Evolutionary conservation across 1,140 invertebrate genomes (phyloP), one percentile per base, ranked within the genome.

Genomic region (Heliconius nattereri): DNA sequence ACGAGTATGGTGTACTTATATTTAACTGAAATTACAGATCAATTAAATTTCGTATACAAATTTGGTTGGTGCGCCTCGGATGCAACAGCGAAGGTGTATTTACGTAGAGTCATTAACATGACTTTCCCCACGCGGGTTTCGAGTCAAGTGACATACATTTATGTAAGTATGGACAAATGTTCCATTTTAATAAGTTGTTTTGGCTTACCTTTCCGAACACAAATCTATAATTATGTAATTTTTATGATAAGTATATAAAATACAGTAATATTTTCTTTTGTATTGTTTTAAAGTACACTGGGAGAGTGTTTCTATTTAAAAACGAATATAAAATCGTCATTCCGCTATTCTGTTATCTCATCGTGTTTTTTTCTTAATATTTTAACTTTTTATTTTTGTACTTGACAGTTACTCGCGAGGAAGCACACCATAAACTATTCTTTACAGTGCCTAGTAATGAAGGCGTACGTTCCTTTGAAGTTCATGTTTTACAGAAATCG

Each of bases 381-480:
- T 13, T 45, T 45, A 45, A 11, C 13, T 16, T 45, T 45, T 11
- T 1, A 3, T 57, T 57, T 23, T 57, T 9, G 7, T 13, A 7
- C 13, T 23, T 90, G 88, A 66, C 85, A 91, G 90, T 35, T 91
- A 1, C 6, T 91, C 11, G 85, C 85, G 37, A 76, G 78, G 7
- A 83, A 85, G 40, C 45, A 85, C 9, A 80, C 86, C 1, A 76
- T 80, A 71, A 73, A 80, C 9, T 85, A 78, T 75, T 16, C 45
- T 3, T 52, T 87, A 11, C 89, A 90, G 66, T 91, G 90, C 60
- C 70, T 91, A 1, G 81, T 90, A 9, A 83, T 91, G 80, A 88
- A 83, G 57, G 70, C 82, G 1, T 89, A 81, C n/a, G 84, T 88
- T 7, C 83, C 87, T 7, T 26, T 26, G 19, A 88, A 85, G 37